phyloP scores from a whole-genome alignment of 2,797 vertebrate genomes.

The Cetoscarus ocellatus region DNA sequence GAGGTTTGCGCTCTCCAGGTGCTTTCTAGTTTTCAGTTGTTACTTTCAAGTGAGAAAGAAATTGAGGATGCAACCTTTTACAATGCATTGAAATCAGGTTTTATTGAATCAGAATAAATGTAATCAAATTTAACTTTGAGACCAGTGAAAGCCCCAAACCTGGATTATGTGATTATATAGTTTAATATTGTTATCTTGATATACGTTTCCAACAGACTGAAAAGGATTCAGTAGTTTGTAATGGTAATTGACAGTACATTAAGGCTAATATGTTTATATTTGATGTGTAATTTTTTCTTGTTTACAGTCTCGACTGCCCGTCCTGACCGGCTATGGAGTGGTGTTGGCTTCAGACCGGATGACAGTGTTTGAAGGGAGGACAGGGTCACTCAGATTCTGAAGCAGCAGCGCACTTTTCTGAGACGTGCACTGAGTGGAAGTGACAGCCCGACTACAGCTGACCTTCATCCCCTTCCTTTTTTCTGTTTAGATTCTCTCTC shows the following conservation, averaged over 20 bases:
- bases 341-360: constrained; percentile 86
- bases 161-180: too few species aligned
- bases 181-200: too few species aligned
- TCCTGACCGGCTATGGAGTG: constrained; percentile 81
- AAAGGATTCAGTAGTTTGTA: not conserved
- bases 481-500: constrained; percentile 20
- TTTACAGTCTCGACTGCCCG: constrained; percentile 28
- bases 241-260: not conserved
- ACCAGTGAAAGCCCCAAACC: too few species aligned
- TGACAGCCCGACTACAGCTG: constrained; percentile 33
- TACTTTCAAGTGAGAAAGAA: too few species aligned
- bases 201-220: too few species aligned
- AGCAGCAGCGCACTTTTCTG: constrained; percentile 43
- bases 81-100: too few species aligned
- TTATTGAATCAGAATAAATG: too few species aligned
- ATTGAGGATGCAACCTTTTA: too few species aligned
- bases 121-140: too few species aligned
- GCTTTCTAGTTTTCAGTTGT: too few species aligned
- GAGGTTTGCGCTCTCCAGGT: too few species aligned
- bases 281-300: constrained; percentile 13
- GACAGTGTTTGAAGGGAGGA: constrained; percentile 78
- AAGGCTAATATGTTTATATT: constrained; percentile 1
- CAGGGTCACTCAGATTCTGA: constrained; percentile 57
- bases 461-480: constrained; percentile 34
- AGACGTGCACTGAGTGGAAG: constrained; percentile 45